phyloP scores from a whole-genome alignment of 2,888 invertebrate genomes.

The Pherbina coryleti region DNA sequence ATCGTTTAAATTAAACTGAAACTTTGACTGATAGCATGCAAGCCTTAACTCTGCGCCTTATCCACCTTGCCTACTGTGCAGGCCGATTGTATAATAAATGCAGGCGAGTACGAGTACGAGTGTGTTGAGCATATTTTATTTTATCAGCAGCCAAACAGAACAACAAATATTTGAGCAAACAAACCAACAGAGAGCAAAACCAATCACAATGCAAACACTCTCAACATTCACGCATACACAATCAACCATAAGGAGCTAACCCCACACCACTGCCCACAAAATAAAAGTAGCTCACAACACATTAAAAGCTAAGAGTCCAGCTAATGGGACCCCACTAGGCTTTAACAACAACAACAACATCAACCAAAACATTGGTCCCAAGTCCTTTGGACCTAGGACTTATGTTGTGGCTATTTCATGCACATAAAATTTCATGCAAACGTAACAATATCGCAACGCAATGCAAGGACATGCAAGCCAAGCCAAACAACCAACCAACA shows the following conservation, averaged over 20 bases:
- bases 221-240: conserved; percentile 1
- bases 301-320: conserved; percentile 19
- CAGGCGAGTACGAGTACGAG: neutral
- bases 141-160: conserved; percentile 25
- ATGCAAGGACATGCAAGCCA: neutral
- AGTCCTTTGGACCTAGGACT: neutral
- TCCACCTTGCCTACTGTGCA: no score
- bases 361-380: neutral
- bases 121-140: neutral
- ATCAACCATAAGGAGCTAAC: neutral
- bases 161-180: neutral
- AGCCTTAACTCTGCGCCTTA: no score
- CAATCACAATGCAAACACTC: neutral
- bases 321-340: neutral
- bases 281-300: neutral
- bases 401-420: neutral
- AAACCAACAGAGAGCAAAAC: neutral
- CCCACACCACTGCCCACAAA: conserved; percentile 16
- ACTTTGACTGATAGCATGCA: no score
- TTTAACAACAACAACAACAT: neutral
- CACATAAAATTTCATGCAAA: neutral
- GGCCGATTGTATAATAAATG: neutral
- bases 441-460: neutral
- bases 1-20: no score
- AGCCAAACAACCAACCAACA: neutral